Conservation (phyloP, 2,113 vertebrate species). For the Ptyas mucosa region DNA sequence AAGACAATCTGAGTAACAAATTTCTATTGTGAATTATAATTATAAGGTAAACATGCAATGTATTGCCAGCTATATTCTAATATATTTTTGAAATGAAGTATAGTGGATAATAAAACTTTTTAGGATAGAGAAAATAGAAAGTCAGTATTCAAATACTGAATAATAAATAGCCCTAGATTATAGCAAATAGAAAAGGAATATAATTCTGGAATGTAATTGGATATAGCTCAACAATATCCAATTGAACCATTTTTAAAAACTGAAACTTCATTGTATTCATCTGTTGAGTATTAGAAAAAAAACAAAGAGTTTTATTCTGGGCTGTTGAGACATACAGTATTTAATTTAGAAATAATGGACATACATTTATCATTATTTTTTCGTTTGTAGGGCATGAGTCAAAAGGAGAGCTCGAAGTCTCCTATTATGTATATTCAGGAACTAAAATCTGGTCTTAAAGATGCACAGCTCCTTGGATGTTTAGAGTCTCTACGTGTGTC, state of each 20-base stretch:
- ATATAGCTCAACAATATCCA: background rate
- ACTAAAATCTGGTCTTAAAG: constrained; percentile 76
- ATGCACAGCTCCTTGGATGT: constrained; percentile 76
- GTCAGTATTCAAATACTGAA: background rate
- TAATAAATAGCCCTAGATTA: background rate
- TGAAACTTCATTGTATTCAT: background rate
- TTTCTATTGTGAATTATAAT: background rate
- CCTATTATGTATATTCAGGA: constrained; percentile 88
- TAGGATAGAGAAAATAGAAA: background rate
- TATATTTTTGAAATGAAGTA: background rate
- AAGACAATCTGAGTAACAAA: background rate
- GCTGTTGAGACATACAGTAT: background rate
- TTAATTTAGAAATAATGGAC: background rate
- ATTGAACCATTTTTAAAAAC: background rate
- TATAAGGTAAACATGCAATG: background rate
- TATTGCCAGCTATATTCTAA: background rate
- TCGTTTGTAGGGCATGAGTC: constrained; percentile 75
- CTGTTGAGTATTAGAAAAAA: background rate
- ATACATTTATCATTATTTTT: background rate
- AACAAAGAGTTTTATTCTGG: background rate
- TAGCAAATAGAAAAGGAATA: background rate
- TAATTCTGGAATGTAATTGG: background rate
- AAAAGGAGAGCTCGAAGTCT: constrained; percentile 85
- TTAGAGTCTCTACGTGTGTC: constrained; percentile 88
- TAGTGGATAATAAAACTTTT: background rate